phyloP scores from a whole-genome alignment of 2,888 invertebrate genomes.

The Morpho deidamia region DNA sequence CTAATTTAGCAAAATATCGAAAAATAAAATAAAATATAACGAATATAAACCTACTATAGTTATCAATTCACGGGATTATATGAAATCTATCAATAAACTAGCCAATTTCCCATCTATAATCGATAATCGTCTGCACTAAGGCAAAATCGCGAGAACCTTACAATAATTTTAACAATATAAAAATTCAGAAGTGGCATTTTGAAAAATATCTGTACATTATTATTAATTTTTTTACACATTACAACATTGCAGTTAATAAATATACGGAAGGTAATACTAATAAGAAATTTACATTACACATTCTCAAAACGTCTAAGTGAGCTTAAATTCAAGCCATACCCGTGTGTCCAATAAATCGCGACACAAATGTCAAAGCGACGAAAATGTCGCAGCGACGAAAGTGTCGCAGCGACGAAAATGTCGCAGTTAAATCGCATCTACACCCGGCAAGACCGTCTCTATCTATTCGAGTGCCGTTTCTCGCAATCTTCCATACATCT shows the following conservation, averaged over 20 bases:
- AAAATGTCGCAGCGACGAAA: conserved; percentile 9
- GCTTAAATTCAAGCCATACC: conserved; percentile 11
- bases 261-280: conserved; percentile 12
- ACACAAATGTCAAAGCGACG: conserved; percentile 11
- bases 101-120: not conserved
- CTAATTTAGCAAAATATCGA: too few relatives aligned
- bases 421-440: not conserved
- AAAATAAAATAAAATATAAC: too few relatives aligned
- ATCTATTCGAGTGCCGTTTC: conserved; percentile 52
- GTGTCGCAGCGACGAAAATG: conserved; percentile 12
- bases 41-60: too few relatives aligned
- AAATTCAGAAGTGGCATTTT: conserved; percentile 24
- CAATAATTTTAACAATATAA: conserved; percentile 13
- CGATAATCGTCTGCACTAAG: not conserved
- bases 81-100: not conserved
- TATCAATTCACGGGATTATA: not conserved
- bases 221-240: conserved; percentile 6
- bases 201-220: conserved; percentile 25
- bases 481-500: conserved; percentile 52
- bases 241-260: conserved; percentile 11
- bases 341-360: conserved; percentile 9
- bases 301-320: not conserved
- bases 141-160: conserved; percentile 6
- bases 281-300: conserved; percentile 5
- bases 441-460: not conserved